phyloP scores from a whole-genome alignment of 1,140 invertebrate species.

The Hestina assimilis region DNA sequence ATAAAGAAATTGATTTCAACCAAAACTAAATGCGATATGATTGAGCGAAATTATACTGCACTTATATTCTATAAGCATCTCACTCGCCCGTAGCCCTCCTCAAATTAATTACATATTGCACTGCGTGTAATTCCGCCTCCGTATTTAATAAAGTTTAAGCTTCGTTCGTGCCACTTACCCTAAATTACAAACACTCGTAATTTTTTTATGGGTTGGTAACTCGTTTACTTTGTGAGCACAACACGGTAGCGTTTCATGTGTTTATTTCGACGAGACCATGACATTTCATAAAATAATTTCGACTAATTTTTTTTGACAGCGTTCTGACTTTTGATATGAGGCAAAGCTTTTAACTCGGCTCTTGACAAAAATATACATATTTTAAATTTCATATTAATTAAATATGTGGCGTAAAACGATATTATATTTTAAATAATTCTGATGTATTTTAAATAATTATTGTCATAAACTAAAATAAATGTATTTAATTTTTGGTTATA shows the following conservation, averaged over 20 bases:
- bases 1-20: too few relatives aligned
- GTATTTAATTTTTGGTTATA: too few relatives aligned
- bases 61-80: conserved; percentile 1
- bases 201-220: conserved; percentile 31
- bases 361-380: conserved; percentile 8
- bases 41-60: neutral
- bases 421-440: too few relatives aligned
- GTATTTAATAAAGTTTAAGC: conserved; percentile 33
- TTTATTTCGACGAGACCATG: conserved; percentile 9
- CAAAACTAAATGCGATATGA: neutral
- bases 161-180: conserved; percentile 28
- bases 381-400: conserved; percentile 2
- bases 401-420: conserved; percentile 2
- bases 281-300: conserved; percentile 3
- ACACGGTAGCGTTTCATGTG: conserved; percentile 12
- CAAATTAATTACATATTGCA: conserved; percentile 30
- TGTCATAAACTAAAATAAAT: too few relatives aligned
- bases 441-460: too few relatives aligned
- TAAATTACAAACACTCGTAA: conserved; percentile 32
- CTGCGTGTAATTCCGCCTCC: conserved; percentile 23
- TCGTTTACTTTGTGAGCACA: conserved; percentile 28
- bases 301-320: conserved; percentile 8
- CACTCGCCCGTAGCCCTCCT: conserved; percentile 8
- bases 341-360: conserved; percentile 10
- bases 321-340: neutral